phyloP scores from a whole-genome alignment of 2,797 vertebrate genomes.

The Hylomyscus alleni region DNA sequence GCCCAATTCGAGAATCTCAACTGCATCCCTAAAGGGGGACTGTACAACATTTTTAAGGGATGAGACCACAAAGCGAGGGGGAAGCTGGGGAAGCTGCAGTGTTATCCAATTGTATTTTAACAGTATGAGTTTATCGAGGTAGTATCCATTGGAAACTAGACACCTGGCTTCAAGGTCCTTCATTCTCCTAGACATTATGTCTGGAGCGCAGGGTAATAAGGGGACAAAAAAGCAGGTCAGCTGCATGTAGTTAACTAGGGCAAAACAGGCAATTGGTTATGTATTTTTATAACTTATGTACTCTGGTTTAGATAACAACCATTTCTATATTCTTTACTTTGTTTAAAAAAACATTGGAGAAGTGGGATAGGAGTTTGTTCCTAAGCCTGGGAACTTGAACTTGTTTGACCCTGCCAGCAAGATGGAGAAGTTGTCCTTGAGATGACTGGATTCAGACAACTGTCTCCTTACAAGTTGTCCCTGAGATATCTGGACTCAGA shows the following conservation, averaged over 20 bases:
- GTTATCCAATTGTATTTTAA: not conserved
- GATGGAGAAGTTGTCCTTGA: not conserved
- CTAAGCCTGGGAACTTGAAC: not conserved
- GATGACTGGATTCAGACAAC: not conserved
- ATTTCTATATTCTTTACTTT: not conserved
- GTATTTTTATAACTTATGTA: not conserved
- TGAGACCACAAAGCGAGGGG: not conserved
- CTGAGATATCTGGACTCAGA: not conserved
- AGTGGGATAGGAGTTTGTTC: not conserved
- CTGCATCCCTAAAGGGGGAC: not conserved
- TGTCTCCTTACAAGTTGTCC: not conserved
- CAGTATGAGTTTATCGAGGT: not conserved
- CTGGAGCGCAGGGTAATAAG: not conserved
- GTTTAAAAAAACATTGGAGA: not conserved
- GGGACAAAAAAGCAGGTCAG: not conserved
- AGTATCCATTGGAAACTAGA: not conserved
- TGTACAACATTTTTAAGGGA: not conserved
- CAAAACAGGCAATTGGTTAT: not conserved
- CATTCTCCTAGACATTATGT: not conserved
- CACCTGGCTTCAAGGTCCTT: not conserved
- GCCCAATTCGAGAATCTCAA: not conserved
- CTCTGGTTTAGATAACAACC: not conserved
- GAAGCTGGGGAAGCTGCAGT: no score
- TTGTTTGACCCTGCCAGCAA: not conserved
- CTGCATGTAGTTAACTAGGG: not conserved